Evolutionary conservation across 1,140 invertebrate genomes (phyloP).

Genomic region (Bombus breviceps): DNA sequence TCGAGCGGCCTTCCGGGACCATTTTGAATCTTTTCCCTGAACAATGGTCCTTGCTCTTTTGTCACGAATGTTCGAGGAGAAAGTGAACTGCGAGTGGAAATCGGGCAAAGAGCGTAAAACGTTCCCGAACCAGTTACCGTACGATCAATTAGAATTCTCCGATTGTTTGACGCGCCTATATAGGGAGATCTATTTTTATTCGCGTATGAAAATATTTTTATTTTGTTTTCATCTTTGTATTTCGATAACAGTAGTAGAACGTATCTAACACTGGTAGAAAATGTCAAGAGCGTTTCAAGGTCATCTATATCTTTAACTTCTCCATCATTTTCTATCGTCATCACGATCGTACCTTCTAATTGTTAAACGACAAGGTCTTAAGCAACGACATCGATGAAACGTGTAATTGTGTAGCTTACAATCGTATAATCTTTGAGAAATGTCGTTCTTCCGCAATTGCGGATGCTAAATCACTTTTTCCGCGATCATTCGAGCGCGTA

Average conservation of each 20-base stretch:
- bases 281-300: not conserved
- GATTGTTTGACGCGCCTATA: not conserved
- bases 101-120: not conserved
- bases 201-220: not conserved
- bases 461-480: constrained; percentile 11
- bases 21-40: not conserved
- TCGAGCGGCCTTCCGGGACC: not conserved
- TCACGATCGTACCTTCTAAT: not conserved
- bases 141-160: not conserved
- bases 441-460: not conserved
- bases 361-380: not conserved
- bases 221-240: not conserved
- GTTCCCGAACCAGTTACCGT: not conserved
- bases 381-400: not conserved
- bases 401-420: too few relatives aligned
- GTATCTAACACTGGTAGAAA: not conserved
- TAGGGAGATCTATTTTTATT: not conserved
- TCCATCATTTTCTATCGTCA: not conserved
- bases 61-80: not conserved
- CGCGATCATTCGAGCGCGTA: not conserved
- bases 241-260: not conserved
- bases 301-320: not conserved
- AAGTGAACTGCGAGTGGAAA: not conserved
- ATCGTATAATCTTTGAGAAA: not conserved
- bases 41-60: not conserved